These are phyloP conservation scores for Lycodopsis pacificus DNA, from an alignment of 2,797 vertebrate species.

Conservation along the genomic window DNA sequence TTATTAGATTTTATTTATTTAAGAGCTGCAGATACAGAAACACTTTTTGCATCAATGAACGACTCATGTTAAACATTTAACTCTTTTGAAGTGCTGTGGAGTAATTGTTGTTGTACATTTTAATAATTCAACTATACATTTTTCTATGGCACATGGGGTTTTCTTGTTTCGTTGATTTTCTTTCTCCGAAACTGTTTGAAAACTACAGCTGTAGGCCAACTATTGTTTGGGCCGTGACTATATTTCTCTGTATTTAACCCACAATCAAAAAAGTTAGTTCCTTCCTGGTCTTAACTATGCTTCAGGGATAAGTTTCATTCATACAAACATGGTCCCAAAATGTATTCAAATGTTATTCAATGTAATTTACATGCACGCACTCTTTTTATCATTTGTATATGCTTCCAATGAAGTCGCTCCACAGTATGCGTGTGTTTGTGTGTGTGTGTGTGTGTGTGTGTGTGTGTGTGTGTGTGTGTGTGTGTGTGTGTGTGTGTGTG, in stretches of 20 bases:
- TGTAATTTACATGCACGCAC: background rate
- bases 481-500: background rate
- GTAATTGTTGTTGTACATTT: too few species aligned
- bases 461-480: background rate
- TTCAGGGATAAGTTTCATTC: too few species aligned
- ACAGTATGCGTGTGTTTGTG: too few species aligned
- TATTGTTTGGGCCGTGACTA: too few species aligned
- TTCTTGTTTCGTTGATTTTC: background rate
- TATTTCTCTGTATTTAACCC: too few species aligned
- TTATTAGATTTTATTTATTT: background rate
- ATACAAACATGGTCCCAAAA: too few species aligned
- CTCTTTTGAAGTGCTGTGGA: too few species aligned
- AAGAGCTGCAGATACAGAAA: background rate
- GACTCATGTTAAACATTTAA: too few species aligned
- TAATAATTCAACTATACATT: too few species aligned
- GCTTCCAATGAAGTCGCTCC: background rate
- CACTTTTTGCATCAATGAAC: background rate
- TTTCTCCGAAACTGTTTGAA: background rate
- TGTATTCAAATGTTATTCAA: background rate
- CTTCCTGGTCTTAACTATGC: too few species aligned
- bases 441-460: background rate
- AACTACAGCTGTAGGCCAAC: background rate
- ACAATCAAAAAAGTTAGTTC: background rate
- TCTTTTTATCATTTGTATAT: slow-evolving; percentile 23
- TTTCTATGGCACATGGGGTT: too few species aligned